phyloP scores from a whole-genome alignment of 1,140 invertebrate species.

The Proales similis region DNA sequence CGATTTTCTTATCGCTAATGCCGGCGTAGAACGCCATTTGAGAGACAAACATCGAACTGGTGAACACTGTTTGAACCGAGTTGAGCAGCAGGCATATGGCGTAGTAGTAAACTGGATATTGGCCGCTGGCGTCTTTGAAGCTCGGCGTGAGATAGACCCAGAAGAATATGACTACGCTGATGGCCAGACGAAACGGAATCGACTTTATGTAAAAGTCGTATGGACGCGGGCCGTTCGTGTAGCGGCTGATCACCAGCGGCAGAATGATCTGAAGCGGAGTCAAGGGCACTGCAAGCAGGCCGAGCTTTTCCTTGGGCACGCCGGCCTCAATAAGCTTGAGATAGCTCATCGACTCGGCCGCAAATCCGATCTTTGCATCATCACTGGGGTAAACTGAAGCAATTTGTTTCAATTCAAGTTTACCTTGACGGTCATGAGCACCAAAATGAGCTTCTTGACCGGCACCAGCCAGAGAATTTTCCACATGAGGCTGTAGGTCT shows the following conservation, averaged over 20 bases:
- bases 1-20: slow-evolving; percentile 77
- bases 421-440: slow-evolving; percentile 85
- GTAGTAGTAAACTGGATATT: slow-evolving; percentile 30
- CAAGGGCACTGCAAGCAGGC: slow-evolving; percentile 74
- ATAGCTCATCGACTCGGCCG: slow-evolving; percentile 83
- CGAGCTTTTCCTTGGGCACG: slow-evolving; percentile 87
- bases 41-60: slow-evolving; percentile 63
- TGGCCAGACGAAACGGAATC: slow-evolving; percentile 66
- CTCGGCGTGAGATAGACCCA: slow-evolving; percentile 33
- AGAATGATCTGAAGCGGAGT: slow-evolving; percentile 88
- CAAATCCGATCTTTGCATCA: slow-evolving; percentile 76
- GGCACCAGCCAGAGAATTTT: slow-evolving; percentile 59
- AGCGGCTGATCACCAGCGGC: slow-evolving; percentile 76
- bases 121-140: slow-evolving; percentile 4
- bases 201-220: slow-evolving; percentile 80
- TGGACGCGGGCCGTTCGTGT: slow-evolving; percentile 77
- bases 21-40: slow-evolving; percentile 71
- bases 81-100: background rate
- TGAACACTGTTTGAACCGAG: slow-evolving; percentile 18
- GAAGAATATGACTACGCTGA: slow-evolving; percentile 12
- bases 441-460: slow-evolving; percentile 64
- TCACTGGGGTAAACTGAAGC: slow-evolving; percentile 40
- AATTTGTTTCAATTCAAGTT: slow-evolving; percentile 37
- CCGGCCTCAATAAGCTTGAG: slow-evolving; percentile 90
- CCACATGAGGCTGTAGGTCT: slow-evolving; percentile 29